A percentile compares a stretch with the other conserved stretches of the same genome.
Conservation (phyloP, 2,113 vertebrate genomes). For the Zosterops pallidus region DNA sequence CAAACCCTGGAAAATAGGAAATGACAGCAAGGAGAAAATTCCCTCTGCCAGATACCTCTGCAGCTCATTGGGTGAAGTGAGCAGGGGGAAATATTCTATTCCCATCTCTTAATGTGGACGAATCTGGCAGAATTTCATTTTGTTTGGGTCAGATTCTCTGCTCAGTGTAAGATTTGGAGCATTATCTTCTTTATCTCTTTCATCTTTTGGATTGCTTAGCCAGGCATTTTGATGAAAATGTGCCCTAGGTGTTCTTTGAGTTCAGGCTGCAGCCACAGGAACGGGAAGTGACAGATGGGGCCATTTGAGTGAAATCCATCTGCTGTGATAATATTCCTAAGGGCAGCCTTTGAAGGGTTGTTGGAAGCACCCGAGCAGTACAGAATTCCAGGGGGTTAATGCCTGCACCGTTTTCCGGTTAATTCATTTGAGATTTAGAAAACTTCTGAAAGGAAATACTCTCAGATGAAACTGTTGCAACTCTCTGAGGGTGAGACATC, state of each 20-base stretch:
- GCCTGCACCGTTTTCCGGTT: background rate
- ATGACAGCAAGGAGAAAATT: background rate
- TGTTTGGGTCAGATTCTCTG: background rate
- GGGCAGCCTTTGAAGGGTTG: background rate
- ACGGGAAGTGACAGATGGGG: conserved; percentile 42
- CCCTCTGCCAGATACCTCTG: background rate
- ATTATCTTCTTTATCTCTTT: conserved; percentile 48
- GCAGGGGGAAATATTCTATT: background rate
- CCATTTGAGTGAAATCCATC: conserved; percentile 41
- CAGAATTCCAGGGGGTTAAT: background rate
- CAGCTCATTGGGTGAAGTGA: background rate
- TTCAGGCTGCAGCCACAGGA: background rate
- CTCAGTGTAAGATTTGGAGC: conserved; percentile 8
- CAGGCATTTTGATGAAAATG: conserved; percentile 19
- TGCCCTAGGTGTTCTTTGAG: conserved; percentile 24
- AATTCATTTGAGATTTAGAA: background rate
- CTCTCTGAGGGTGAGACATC: background rate
- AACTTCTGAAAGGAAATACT: background rate
- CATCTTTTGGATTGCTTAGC: conserved; percentile 21
- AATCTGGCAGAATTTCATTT: conserved; percentile 11
- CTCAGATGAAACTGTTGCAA: background rate
- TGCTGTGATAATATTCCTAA: background rate
- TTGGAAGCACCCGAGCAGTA: background rate
- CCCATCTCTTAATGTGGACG: background rate
- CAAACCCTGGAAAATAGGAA: conserved; percentile 2